Percentiles rank a stretch among this genome's conserved stretches.
Conservation (phyloP, 2,113 vertebrate genomes). For the Ictidomys tridecemlineatus region DNA sequence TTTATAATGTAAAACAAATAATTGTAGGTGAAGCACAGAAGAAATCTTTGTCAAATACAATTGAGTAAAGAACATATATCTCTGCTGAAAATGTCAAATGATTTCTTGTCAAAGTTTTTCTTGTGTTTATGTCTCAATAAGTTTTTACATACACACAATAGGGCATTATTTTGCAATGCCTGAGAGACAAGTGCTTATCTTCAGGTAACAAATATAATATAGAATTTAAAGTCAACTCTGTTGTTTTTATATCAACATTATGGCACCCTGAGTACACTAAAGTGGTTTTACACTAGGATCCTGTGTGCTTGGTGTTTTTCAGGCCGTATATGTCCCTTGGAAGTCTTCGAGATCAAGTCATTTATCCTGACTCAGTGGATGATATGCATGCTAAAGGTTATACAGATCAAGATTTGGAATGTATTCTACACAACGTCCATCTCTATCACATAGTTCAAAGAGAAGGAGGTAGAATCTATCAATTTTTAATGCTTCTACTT, state of each 20-base stretch:
- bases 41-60: neutral
- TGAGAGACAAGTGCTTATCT: conserved; percentile 51
- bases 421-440: conserved; percentile 95
- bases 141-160: conserved; percentile 64
- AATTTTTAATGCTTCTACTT: neutral
- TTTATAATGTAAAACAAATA: conserved; percentile 5
- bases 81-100: conserved; percentile 56
- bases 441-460: conserved; percentile 97
- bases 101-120: conserved; percentile 50
- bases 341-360: conserved; percentile 97
- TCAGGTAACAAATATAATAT: conserved; percentile 58
- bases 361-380: conserved; percentile 96
- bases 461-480: conserved; percentile 93
- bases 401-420: conserved; percentile 93
- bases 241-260: neutral
- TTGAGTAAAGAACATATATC: conserved; percentile 37
- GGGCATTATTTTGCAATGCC: conserved; percentile 20
- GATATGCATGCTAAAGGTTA: conserved; percentile 95
- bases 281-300: neutral
- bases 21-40: conserved; percentile 38
- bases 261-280: neutral
- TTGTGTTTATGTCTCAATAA: conserved; percentile 58
- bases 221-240: conserved; percentile 59
- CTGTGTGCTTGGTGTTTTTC: conserved; percentile 64
- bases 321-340: conserved; percentile 99